Evolutionary conservation across 2,113 vertebrate genomes (phyloP).

Genomic region (Mustela lutreola): DNA sequence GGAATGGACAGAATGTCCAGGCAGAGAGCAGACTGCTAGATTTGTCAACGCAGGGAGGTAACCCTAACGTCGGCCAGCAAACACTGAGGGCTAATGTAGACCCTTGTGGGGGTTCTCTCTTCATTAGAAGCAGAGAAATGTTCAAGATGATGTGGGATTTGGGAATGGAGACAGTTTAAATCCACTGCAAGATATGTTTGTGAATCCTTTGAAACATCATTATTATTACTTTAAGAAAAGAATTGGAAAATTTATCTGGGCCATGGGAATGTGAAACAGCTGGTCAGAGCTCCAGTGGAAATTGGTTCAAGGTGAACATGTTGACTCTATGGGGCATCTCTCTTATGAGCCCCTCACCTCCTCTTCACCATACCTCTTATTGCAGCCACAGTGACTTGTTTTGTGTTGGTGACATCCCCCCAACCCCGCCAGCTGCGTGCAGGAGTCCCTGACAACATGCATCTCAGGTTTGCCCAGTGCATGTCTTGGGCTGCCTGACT

Average conservation of each 20-base stretch:
- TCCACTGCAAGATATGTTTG: not conserved
- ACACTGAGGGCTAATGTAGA: not conserved
- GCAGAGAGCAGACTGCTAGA: not conserved
- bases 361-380: rapidly evolving
- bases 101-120: not conserved
- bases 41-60: not conserved
- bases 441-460: too few species aligned
- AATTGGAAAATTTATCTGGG: not conserved
- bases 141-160: not conserved
- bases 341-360: not conserved
- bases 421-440: too few species aligned
- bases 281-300: not conserved
- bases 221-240: not conserved
- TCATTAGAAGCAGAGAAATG: not conserved
- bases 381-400: not conserved
- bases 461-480: not conserved
- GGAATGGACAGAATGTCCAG: not conserved
- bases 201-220: not conserved
- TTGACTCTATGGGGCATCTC: too few species aligned
- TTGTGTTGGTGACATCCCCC: too few species aligned
- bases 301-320: not conserved
- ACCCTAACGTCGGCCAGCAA: not conserved
- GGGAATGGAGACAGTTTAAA: not conserved
- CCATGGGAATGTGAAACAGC: not conserved
- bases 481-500: not conserved